phyloP scores from a whole-genome alignment of 2,113 vertebrate species.

The Scomber scombrus region DNA sequence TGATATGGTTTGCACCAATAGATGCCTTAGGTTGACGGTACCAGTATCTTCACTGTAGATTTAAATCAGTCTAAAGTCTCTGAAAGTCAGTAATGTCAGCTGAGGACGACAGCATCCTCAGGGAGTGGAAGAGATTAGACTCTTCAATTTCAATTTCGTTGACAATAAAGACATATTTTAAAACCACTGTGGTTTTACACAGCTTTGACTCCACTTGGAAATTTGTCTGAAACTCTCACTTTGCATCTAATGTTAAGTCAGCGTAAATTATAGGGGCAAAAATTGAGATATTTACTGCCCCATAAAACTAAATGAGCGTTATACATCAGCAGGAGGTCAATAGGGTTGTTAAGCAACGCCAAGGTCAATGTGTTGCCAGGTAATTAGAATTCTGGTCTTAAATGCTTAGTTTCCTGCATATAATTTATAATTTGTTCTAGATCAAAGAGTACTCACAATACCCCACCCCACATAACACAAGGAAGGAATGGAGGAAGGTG shows the following conservation, averaged over 20 bases:
- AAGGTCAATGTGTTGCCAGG: conserved; percentile 45
- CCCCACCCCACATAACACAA: not conserved
- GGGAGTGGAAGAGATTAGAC: no score
- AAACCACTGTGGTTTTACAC: conserved; percentile 46
- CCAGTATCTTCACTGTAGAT: no score
- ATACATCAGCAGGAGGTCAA: conserved; percentile 63
- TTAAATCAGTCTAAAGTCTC: no score
- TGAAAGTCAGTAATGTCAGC: no score
- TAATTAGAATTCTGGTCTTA: conserved; percentile 47
- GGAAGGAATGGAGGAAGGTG: not conserved
- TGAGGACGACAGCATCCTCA: no score
- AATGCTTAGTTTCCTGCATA: conserved; percentile 24
- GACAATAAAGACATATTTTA: no score
- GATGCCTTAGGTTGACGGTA: no score
- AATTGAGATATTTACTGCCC: conserved; percentile 48
- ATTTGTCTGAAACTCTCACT: conserved; percentile 49
- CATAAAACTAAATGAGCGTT: conserved; percentile 67
- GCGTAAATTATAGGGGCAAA: conserved; percentile 46
- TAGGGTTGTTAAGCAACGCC: conserved; percentile 43
- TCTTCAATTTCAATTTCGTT: not conserved
- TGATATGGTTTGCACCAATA: no score
- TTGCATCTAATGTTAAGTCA: conserved; percentile 57
- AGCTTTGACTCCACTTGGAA: conserved; percentile 48
- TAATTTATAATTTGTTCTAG: conserved; percentile 42
- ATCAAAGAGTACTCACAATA: conserved; percentile 21